phyloP scores from a whole-genome alignment of 2,797 vertebrate genomes.

The Anolis apletophallus region DNA sequence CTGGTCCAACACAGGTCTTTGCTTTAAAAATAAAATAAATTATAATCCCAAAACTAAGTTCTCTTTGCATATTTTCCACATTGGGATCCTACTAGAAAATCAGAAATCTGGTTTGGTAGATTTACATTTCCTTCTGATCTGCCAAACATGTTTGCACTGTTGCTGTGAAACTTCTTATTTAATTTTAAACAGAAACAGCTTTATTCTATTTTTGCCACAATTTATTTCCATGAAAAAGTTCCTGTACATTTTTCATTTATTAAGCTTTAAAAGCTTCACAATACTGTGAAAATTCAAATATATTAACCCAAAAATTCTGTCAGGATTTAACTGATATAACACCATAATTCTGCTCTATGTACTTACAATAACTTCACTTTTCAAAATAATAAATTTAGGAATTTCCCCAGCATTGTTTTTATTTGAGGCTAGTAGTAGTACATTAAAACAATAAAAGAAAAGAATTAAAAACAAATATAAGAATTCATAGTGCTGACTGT shows the following conservation, averaged over 20 bases:
- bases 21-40: not conserved
- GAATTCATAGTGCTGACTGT: constrained; percentile 16
- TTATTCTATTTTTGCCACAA: not conserved
- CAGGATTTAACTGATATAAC: constrained; percentile 48
- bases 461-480: constrained; percentile 26
- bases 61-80: accelerated
- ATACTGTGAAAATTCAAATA: constrained; percentile 53
- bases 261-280: constrained; percentile 62
- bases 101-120: not conserved
- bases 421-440: not conserved
- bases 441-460: no score
- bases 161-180: not conserved
- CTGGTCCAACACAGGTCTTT: not conserved
- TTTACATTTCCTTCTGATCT: not conserved
- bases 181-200: constrained; percentile 20
- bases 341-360: not conserved
- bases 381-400: constrained; percentile 4
- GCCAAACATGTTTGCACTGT: not conserved
- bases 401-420: constrained; percentile 28
- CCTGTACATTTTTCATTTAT: constrained; percentile 42
- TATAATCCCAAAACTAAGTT: constrained; percentile 13
- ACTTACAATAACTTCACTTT: constrained; percentile 14
- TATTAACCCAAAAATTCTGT: constrained; percentile 29
- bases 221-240: constrained; percentile 40
- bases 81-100: not conserved